A percentile compares a stretch with the other conserved stretches of the same genome.
These are phyloP conservation scores for Bimastos eiseni DNA, from an alignment of 2,888 invertebrate species.

Conservation along the genomic window DNA sequence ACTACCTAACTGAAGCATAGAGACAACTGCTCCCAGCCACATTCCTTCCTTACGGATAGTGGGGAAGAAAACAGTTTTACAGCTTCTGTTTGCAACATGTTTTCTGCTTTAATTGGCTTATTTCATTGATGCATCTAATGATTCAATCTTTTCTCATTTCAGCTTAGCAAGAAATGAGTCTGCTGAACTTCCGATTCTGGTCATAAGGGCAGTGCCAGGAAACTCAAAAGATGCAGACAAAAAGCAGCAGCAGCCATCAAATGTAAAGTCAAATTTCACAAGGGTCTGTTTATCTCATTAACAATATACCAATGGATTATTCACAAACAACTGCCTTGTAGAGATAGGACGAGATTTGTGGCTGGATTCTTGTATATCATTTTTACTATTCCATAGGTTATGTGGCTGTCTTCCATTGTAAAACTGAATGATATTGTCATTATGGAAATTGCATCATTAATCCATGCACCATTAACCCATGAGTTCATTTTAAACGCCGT, in stretches of 20 bases:
- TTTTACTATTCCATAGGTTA: too few relatives aligned
- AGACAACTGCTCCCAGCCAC: too few relatives aligned
- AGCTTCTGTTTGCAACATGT: not conserved
- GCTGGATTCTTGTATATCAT: not conserved
- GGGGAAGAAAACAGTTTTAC: not conserved
- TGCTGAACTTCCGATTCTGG: constrained; percentile 18
- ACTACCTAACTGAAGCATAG: too few relatives aligned
- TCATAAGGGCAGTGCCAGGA: constrained; percentile 14
- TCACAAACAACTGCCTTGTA: not conserved
- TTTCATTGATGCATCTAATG: not conserved
- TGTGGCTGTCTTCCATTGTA: too few relatives aligned
- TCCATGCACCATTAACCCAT: too few relatives aligned
- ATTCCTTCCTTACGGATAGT: not conserved
- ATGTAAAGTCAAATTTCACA: not conserved
- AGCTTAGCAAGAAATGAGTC: not conserved
- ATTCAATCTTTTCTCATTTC: not conserved
- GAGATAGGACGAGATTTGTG: not conserved
- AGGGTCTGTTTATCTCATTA: not conserved
- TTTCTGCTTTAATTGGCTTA: not conserved
- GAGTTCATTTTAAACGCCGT: too few relatives aligned
- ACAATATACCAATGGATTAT: too few relatives aligned
- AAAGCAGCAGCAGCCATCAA: not conserved
- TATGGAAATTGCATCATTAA: too few relatives aligned
- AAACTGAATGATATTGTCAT: too few relatives aligned
- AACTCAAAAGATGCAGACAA: constrained; percentile 7